These are phyloP conservation scores for Sericinus montela DNA, from an alignment of 2,888 invertebrate species.

Conservation along the genomic window DNA sequence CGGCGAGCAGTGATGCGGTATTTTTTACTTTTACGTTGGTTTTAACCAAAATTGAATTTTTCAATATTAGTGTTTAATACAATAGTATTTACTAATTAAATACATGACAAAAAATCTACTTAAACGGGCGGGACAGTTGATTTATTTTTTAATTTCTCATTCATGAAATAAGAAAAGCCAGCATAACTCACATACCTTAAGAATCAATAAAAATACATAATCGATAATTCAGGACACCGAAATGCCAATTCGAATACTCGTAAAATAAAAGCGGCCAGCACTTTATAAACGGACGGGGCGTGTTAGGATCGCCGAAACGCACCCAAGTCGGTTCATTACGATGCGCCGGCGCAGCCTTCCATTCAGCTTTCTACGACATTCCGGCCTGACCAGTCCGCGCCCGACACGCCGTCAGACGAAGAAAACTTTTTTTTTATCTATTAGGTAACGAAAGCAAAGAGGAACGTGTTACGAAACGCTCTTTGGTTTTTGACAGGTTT, in stretches of 20 bases:
- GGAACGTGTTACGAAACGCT: slow-evolving; percentile 3
- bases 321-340: slow-evolving; percentile 30
- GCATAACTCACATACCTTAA: too few species aligned
- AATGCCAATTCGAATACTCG: neutral
- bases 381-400: slow-evolving; percentile 47
- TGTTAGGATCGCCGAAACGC: slow-evolving; percentile 29
- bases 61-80: too few species aligned
- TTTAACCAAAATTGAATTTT: too few species aligned
- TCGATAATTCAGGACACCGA: neutral
- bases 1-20: too few species aligned
- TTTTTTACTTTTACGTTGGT: too few species aligned
- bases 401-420: slow-evolving; percentile 19
- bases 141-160: too few species aligned
- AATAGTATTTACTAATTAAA: too few species aligned
- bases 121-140: too few species aligned
- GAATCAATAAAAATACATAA: too few species aligned
- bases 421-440: slow-evolving; percentile 4
- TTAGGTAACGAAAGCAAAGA: slow-evolving; percentile 14
- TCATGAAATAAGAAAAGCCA: too few species aligned
- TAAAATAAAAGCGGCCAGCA: neutral
- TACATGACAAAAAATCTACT: too few species aligned
- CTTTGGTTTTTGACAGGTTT: neutral
- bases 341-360: slow-evolving; percentile 26
- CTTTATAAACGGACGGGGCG: slow-evolving; percentile 24
- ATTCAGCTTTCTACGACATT: slow-evolving; percentile 56